Conservation (phyloP, 1,140 invertebrate genomes). For the Heliconius eleuchia region DNA sequence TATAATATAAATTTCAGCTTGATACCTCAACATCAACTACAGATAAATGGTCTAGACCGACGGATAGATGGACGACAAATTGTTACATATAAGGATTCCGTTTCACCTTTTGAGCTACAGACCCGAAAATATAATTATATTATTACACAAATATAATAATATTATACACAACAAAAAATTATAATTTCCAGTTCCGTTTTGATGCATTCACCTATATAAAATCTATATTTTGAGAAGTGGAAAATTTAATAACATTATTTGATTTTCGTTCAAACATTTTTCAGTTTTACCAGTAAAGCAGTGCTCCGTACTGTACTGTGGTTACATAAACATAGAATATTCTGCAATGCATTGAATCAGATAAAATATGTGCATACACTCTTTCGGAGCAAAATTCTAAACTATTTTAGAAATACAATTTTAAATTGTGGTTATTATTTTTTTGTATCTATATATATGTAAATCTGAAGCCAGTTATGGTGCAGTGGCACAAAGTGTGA, state of each 20-base stretch:
- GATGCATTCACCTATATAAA: too few species aligned
- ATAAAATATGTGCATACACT: conserved; percentile 15
- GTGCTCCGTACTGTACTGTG: neutral
- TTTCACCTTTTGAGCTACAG: neutral
- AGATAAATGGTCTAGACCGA: too few species aligned
- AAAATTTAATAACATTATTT: neutral
- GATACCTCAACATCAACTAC: too few species aligned
- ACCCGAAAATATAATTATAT: too few species aligned
- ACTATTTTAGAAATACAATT: neutral
- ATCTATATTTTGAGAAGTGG: neutral
- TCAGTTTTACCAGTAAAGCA: neutral
- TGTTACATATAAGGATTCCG: too few species aligned
- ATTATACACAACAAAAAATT: too few species aligned
- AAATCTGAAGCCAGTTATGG: too few species aligned
- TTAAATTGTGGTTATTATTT: neutral
- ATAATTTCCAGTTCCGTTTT: too few species aligned
- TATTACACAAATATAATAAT: too few species aligned
- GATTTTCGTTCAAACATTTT: neutral
- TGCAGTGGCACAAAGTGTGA: too few species aligned
- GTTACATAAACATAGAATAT: conserved; percentile 14
- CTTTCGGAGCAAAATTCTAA: neutral
- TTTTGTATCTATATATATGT: neutral
- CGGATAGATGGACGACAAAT: too few species aligned
- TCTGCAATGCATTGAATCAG: conserved; percentile 12
- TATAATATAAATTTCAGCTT: too few species aligned